phyloP scores from a whole-genome alignment of 2,113 vertebrate species.

The Pyrgilauda ruficollis region DNA sequence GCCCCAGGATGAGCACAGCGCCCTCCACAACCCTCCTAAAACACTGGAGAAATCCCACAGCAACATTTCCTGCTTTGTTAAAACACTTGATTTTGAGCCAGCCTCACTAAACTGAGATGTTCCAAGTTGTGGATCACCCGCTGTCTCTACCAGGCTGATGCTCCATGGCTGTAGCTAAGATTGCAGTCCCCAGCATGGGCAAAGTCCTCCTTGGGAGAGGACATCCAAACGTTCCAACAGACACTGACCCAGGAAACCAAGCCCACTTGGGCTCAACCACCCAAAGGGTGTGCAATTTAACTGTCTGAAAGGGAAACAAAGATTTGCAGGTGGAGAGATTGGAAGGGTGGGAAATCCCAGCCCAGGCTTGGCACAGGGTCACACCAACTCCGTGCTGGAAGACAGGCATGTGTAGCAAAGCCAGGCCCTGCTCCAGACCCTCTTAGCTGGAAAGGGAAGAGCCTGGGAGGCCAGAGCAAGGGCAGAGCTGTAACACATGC shows the following conservation, averaged over 20 bases:
- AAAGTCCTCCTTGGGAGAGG: background rate
- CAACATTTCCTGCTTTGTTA: background rate
- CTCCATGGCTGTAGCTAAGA: background rate
- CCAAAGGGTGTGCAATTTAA: background rate
- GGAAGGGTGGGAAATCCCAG: background rate
- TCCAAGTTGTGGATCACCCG: accelerated
- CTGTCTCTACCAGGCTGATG: background rate
- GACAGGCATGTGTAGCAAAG: background rate
- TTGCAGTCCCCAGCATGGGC: accelerated
- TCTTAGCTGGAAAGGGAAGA: background rate
- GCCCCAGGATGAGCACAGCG: background rate
- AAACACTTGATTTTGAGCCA: background rate
- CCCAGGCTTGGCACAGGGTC: background rate
- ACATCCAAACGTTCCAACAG: background rate
- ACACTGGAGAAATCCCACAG: background rate
- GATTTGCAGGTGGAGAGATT: background rate
- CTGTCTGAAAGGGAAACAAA: background rate
- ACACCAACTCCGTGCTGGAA: background rate
- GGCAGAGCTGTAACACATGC: background rate
- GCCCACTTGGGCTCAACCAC: background rate
- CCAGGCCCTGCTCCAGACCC: background rate
- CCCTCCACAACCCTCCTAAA: background rate
- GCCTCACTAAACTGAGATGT: background rate
- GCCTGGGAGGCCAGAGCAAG: background rate
- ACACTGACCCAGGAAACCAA: background rate